phyloP scores from a whole-genome alignment of 2,888 invertebrate species.

The Kryphioiulus occultus region DNA sequence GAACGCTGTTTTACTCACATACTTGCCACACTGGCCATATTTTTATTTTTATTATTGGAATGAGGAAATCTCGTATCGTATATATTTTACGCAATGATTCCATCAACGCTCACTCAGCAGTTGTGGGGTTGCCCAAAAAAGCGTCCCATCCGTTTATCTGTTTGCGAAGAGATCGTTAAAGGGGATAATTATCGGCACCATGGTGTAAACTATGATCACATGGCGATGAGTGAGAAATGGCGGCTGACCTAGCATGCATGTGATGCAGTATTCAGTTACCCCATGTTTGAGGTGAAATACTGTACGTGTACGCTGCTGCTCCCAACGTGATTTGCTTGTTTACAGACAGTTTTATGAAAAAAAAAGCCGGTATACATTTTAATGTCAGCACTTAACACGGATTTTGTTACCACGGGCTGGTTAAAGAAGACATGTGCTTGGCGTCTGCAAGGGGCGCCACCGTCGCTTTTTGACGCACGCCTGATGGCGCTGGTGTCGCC shows the following conservation, averaged over 20 bases:
- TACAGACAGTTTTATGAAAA: neutral
- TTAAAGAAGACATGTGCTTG: neutral
- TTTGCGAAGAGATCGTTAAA: conserved; percentile 17
- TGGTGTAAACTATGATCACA: conserved; percentile 9
- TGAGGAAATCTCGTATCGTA: neutral
- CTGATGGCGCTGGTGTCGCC: neutral
- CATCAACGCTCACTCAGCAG: neutral
- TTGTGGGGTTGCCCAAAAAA: neutral
- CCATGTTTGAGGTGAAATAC: neutral
- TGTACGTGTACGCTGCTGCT: too few relatives aligned
- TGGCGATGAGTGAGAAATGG: conserved; percentile 23
- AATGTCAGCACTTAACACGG: neutral
- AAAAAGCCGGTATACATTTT: neutral
- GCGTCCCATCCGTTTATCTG: conserved; percentile 8
- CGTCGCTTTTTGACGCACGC: too few relatives aligned
- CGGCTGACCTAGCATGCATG: neutral
- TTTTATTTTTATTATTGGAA: neutral
- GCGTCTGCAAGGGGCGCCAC: neutral
- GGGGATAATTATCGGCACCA: conserved; percentile 2
- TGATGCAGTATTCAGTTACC: neutral
- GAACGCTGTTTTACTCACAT: too few relatives aligned
- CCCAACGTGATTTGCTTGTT: conserved; percentile 9
- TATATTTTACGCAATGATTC: neutral
- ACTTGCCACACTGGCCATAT: neutral
- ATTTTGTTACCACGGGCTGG: neutral